Evolutionary conservation across 2,888 invertebrate species (phyloP).

Genomic region (Thecophora atra): DNA sequence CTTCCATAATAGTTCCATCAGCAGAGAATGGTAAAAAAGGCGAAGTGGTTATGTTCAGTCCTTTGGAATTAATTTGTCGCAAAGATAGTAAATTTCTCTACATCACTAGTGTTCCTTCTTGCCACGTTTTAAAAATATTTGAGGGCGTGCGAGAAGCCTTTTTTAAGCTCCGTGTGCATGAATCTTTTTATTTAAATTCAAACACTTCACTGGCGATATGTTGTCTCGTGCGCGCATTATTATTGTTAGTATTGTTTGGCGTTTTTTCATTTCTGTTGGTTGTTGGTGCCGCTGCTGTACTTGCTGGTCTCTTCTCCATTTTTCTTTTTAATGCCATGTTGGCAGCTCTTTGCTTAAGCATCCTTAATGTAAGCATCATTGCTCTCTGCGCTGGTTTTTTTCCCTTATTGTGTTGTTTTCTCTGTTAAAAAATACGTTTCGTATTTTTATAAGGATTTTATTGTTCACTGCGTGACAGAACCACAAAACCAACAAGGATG

Average conservation of each 20-base stretch:
- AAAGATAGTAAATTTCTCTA: neutral
- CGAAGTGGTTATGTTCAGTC: slow-evolving; percentile 1
- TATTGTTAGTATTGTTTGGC: slow-evolving; percentile 3
- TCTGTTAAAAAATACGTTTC: neutral
- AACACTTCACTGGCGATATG: slow-evolving; percentile 32
- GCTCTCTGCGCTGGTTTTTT: slow-evolving; percentile 8
- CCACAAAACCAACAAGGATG: slow-evolving; percentile 19
- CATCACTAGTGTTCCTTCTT: neutral
- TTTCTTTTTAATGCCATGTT: slow-evolving; percentile 24
- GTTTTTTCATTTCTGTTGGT: neutral
- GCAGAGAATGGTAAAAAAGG: neutral
- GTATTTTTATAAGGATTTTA: slow-evolving; percentile 14
- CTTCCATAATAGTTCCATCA: neutral
- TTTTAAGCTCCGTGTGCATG: slow-evolving; percentile 26
- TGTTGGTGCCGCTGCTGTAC: neutral
- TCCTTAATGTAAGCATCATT: slow-evolving; percentile 25
- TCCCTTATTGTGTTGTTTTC: neutral
- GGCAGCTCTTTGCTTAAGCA: slow-evolving; percentile 19
- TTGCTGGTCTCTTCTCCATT: slow-evolving; percentile 22
- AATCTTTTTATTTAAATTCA: slow-evolving; percentile 35
- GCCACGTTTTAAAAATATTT: neutral
- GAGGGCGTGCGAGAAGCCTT: neutral
- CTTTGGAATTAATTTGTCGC: slow-evolving; percentile 21
- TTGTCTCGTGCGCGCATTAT: slow-evolving; percentile 36
- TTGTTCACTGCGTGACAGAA: slow-evolving; percentile 24